Base-by-base conservation (phyloP, 2,888 invertebrate species). In the Drosophila longiperda region DNA sequence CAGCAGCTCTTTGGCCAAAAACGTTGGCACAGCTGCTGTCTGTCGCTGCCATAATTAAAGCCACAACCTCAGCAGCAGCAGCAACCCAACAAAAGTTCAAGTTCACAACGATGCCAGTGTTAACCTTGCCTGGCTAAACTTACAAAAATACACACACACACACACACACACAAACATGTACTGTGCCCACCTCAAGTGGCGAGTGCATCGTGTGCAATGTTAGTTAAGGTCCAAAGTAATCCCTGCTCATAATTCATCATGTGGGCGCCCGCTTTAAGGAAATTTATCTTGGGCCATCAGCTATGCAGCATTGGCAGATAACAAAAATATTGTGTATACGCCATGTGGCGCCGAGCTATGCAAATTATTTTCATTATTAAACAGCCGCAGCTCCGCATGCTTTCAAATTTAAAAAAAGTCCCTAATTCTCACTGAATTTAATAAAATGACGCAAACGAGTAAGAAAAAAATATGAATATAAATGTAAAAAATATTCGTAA, bases 61-160 rank as follows among this genome's bases (percentile, higher is more conserved):
- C 81, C 54, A 45, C 23, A 55, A 29, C 29, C 29, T 29, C 65
- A 62, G 54, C 17, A 38, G 12, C n/a, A 52, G 59, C 50, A 12
- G 55, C 26, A 64, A 50, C 53, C 76, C 74, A 74, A 74, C 78
- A 77, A 77, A 80, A 80, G 80, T 81, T 80, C 80, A 80, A 80
- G 80, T 80, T 80, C 81, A 63, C 63, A 60, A 26, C 49, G 48
- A 40, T 67, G 42, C 54, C 53, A 57, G 55, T 48, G 54, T 57
- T 71, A 81, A 77, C 81, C 80, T 80, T 80, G 79, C 64, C 26
- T 45, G 15, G 5, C n/a, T 20, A 38, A 34, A 45, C 55, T 69
- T 45, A 62, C 72, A 50, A 64, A 78, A 60, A 73, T 68, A 78
- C 54, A 23, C n/a, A 66, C 40, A 53, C 20, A 48, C 36, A 45